Evolutionary conservation across 2,888 invertebrate genomes (phyloP).

Genomic region (Mythimna ferrago): DNA sequence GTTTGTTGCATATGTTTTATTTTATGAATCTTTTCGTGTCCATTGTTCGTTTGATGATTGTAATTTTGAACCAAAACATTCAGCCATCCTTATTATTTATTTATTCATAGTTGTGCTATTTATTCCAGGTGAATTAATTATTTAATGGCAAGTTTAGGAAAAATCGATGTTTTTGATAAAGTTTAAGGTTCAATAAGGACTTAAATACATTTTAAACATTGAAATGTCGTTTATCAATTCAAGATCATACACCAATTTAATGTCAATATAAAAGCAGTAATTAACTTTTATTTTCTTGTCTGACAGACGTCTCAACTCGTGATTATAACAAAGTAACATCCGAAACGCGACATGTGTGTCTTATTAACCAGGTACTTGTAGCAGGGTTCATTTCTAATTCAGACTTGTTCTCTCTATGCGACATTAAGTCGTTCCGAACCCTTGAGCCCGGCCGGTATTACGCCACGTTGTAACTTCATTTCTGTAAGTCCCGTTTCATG

Average conservation of each 20-base stretch:
- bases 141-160: not conserved
- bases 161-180: not conserved
- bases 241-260: not conserved
- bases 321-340: constrained; percentile 71
- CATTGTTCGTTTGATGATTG: not conserved
- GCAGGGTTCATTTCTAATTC: constrained; percentile 88
- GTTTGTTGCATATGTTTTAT: constrained; percentile 28
- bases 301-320: constrained; percentile 27
- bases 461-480: constrained; percentile 88
- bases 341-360: constrained; percentile 81
- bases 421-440: constrained; percentile 87
- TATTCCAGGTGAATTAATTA: not conserved
- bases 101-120: too few relatives aligned
- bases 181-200: too few relatives aligned
- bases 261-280: constrained; percentile 1
- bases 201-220: too few relatives aligned
- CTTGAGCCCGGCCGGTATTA: constrained; percentile 73
- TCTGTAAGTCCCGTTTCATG: constrained; percentile 88
- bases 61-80: not conserved
- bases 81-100: not conserved
- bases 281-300: constrained; percentile 19
- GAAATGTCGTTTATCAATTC: not conserved
- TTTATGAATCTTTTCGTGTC: constrained; percentile 12
- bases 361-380: constrained; percentile 84
- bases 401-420: constrained; percentile 81